Base-by-base conservation (phyloP, 1,140 invertebrate genomes). In the Pararge aegeria region DNA sequence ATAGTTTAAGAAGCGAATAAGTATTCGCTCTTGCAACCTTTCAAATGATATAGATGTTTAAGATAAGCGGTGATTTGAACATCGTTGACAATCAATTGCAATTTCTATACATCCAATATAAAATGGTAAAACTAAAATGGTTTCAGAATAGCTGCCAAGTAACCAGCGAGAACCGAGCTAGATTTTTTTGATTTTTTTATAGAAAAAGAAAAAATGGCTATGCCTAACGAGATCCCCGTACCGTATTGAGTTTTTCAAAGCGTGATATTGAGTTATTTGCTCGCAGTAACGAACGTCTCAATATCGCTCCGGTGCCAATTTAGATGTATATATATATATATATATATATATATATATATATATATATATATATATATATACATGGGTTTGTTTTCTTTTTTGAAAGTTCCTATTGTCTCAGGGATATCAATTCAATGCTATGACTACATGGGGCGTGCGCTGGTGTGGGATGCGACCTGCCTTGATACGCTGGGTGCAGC, bases 181-280 rank as follows among this genome's bases (percentile, higher is more conserved):
- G 38, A 42, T 16, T 20, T 54, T 54, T 54, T 54, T 54, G 19
- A 13, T n/a, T 34, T 34, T 34, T 34, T 34, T 34, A 12, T 34
- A 13, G 1, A 18, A 44, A 40, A 40, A 42, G 18, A 24, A 42
- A 54, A 54, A 54, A 16, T n/a, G n/a, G n/a, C 37, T 15, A 42
- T 18, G 18, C 16, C 52, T 54, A 54, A 54, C 52, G 52, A 54
- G 52, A 54, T n/a, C 38, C 21, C 21, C 27, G 38, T 15, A 50
- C 24, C 37, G 21, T 29, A 40, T 57, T 40, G 46, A 48, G 6
- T 48, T 44, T 49, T 34, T 20, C 55, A 49, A 57, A 29, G 44
- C 38, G 38, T 42, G 38, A 42, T 42, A 42, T 42, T 15, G 38
- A 15, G 38, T 15, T 42, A 42, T 42, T 42, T 42, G 3, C 15